These are phyloP conservation scores for Drosophila truncata DNA, from an alignment of 1,140 invertebrate species.

Conservation along the genomic window DNA sequence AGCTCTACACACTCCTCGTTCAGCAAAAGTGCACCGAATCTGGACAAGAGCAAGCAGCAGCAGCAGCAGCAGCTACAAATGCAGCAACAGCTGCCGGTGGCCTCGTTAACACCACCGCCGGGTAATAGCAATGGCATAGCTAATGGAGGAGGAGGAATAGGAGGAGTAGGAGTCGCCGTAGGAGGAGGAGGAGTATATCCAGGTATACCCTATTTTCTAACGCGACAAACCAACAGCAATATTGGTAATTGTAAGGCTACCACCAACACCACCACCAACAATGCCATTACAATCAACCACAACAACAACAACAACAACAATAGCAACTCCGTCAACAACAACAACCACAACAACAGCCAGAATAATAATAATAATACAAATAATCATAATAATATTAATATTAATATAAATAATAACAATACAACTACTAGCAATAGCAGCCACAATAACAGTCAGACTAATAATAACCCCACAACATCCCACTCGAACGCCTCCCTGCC, in stretches of 20 bases:
- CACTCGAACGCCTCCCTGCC: slow-evolving; percentile 42
- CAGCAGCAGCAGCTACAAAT: slow-evolving; percentile 9
- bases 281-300: slow-evolving; percentile 14
- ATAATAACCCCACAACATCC: slow-evolving; percentile 24
- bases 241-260: slow-evolving; percentile 36
- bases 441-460: slow-evolving; percentile 57
- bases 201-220: slow-evolving; percentile 74
- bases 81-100: slow-evolving; percentile 36
- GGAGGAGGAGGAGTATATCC: slow-evolving; percentile 20
- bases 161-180: neutral
- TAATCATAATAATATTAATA: slow-evolving; percentile 27
- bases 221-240: slow-evolving; percentile 56
- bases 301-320: slow-evolving; percentile 27
- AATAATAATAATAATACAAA: slow-evolving; percentile 37
- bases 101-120: slow-evolving; percentile 48
- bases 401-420: slow-evolving; percentile 33
- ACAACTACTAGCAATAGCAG: slow-evolving; percentile 30
- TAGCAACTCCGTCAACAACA: slow-evolving; percentile 39
- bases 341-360: slow-evolving; percentile 32
- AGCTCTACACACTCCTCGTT: slow-evolving; percentile 85
- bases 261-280: slow-evolving; percentile 24
- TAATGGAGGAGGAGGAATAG: slow-evolving; percentile 3
- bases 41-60: slow-evolving; percentile 89
- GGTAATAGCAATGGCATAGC: slow-evolving; percentile 28
- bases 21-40: slow-evolving; percentile 90